Conservation (phyloP, 2,888 invertebrate genomes). For the Lochmaea crataegi region DNA sequence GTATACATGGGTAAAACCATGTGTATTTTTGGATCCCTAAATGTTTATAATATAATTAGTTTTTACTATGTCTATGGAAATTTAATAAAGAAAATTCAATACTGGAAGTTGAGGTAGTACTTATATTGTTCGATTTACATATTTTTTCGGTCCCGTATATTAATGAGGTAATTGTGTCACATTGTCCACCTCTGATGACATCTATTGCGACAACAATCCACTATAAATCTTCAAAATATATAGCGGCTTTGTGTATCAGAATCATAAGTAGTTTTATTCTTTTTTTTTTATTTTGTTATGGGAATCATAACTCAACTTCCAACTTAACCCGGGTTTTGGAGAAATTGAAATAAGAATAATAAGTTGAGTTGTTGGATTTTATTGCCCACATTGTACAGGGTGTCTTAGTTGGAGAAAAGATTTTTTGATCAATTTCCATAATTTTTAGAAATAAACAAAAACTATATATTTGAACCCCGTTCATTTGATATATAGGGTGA, state of each 20-base stretch:
- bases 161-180: background rate
- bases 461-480: too few species aligned
- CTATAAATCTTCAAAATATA: conserved; percentile 7
- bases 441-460: too few species aligned
- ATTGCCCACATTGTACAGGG: too few species aligned
- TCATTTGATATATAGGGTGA: too few species aligned
- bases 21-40: too few species aligned
- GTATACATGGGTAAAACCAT: too few species aligned
- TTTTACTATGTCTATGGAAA: too few species aligned
- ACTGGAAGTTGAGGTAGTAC: background rate
- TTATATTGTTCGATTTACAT: background rate
- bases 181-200: conserved; percentile 8
- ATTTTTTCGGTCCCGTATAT: background rate
- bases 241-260: background rate
- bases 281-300: too few species aligned
- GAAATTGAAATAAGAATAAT: background rate
- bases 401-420: too few species aligned
- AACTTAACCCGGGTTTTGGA: background rate
- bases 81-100: too few species aligned
- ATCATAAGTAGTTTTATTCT: conserved; percentile 9
- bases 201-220: background rate
- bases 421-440: too few species aligned
- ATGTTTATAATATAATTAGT: too few species aligned
- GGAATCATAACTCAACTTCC: conserved; percentile 1
- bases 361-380: background rate